Percentiles rank a stretch among this genome's conserved stretches.
Evolutionary conservation across 2,888 invertebrate species (phyloP).

Genomic region (Thymelicus lineola): DNA sequence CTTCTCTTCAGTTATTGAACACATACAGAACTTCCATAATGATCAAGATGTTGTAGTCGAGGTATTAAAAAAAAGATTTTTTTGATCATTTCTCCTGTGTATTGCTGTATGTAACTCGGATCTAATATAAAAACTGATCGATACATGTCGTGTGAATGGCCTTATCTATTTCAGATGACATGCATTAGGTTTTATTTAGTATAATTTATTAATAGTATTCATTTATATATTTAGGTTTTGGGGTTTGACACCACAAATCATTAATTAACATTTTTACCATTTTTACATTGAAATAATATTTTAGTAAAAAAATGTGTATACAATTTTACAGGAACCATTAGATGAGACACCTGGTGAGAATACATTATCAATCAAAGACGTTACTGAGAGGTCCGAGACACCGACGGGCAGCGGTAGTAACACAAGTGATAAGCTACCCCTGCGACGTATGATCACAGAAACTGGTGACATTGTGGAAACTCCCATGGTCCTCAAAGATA

Average conservation of each 20-base stretch:
- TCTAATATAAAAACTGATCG: too few species aligned
- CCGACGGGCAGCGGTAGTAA: constrained; percentile 34
- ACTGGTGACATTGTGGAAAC: constrained; percentile 72
- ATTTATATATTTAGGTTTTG: too few species aligned
- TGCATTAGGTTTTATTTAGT: too few species aligned
- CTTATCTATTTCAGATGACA: too few species aligned
- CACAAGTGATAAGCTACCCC: constrained; percentile 3
- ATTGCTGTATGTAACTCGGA: too few species aligned
- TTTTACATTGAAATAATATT: too few species aligned
- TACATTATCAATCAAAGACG: constrained; percentile 28
- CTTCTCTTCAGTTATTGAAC: constrained; percentile 87
- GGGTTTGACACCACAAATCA: too few species aligned
- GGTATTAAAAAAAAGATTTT: constrained; percentile 63
- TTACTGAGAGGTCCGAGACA: neutral
- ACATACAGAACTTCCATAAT: constrained; percentile 87
- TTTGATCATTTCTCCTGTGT: constrained; percentile 39
- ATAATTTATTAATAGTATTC: too few species aligned
- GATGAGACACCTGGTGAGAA: constrained; percentile 38
- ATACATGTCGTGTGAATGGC: too few species aligned
- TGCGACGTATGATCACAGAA: constrained; percentile 71
- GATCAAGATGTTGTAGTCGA: constrained; percentile 89
- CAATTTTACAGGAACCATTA: constrained; percentile 59
- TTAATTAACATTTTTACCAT: too few species aligned
- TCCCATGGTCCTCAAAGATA: constrained; percentile 49
- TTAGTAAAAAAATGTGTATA: neutral